These are phyloP conservation scores for Adoxophyes honmai DNA, from an alignment of 1,140 invertebrate species.

Conservation along the genomic window DNA sequence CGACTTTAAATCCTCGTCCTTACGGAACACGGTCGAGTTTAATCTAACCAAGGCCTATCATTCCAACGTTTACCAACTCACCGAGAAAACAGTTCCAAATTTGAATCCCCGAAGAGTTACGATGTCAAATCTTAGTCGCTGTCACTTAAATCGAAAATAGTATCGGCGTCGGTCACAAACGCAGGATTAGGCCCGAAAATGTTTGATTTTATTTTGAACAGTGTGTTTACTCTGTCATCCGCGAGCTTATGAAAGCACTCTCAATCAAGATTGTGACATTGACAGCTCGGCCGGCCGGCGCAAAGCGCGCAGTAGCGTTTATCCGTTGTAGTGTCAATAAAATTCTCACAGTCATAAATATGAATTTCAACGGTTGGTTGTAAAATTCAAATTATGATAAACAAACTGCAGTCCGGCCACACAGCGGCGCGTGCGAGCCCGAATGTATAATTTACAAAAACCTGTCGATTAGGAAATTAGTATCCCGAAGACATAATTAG, in stretches of 20 bases:
- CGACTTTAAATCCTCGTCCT: conserved; percentile 37
- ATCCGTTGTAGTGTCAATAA: conserved; percentile 39
- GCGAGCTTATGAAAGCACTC: conserved; percentile 35
- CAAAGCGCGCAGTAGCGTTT: conserved; percentile 26
- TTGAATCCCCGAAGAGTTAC: conserved; percentile 66
- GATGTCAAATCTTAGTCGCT: conserved; percentile 62
- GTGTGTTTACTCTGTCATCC: conserved; percentile 36
- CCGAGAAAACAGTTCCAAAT: conserved; percentile 45
- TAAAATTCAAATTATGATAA: conserved; percentile 61
- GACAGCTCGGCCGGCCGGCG: conserved; percentile 31
- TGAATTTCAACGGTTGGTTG: conserved; percentile 53
- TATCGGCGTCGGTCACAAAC: conserved; percentile 28
- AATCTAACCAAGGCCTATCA: conserved; percentile 20
- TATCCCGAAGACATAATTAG: conserved; percentile 64
- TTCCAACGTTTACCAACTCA: conserved; percentile 22
- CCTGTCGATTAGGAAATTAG: conserved; percentile 68
- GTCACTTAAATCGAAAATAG: conserved; percentile 51
- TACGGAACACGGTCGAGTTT: conserved; percentile 24
- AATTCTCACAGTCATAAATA: conserved; percentile 55
- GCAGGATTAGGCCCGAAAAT: conserved; percentile 26
- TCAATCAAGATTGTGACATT: conserved; percentile 45
- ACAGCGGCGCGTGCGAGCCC: conserved; percentile 25
- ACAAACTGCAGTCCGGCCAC: conserved; percentile 31
- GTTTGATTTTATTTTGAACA: conserved; percentile 28
- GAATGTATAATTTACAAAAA: conserved; percentile 44